phyloP scores from a whole-genome alignment of 2,797 vertebrate species.

The Acropternis orthonyx region DNA sequence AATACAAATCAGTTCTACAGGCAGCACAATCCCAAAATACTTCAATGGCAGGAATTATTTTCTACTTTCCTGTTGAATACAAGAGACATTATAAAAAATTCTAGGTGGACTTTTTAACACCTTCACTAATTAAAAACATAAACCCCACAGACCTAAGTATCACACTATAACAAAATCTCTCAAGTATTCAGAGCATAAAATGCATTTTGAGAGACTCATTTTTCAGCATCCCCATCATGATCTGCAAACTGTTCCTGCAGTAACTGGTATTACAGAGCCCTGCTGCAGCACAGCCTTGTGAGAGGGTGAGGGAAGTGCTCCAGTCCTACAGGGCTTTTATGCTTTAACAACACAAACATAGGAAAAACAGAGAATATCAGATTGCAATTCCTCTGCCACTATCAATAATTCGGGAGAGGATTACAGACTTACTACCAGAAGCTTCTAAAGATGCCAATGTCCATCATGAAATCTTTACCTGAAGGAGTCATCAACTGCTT shows the following conservation, averaged over 20 bases:
- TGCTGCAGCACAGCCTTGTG: neutral
- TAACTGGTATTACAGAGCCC: conserved; percentile 14
- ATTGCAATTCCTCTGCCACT: neutral
- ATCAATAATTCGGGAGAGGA: neutral
- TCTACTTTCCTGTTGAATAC: neutral
- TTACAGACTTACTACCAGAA: conserved; percentile 11
- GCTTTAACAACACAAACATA: neutral
- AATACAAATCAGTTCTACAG: neutral
- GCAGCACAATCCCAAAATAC: neutral
- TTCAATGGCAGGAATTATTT: neutral
- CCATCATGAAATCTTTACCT: neutral
- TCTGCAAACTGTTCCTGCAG: neutral
- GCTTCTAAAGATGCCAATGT: neutral
- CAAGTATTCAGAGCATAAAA: conserved; percentile 6
- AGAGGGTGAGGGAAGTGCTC: neutral
- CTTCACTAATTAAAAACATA: neutral
- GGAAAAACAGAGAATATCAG: neutral
- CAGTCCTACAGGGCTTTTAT: neutral
- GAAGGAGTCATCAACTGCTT: neutral
- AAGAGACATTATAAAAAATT: neutral
- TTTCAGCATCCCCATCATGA: neutral
- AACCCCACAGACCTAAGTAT: neutral
- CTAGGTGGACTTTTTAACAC: neutral
- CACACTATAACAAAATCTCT: neutral
- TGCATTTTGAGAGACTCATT: neutral